A percentile compares a stretch with the other conserved stretches of the same genome.
Evolutionary conservation across 2,113 vertebrate genomes (phyloP).

Genomic region (Arizona elegans): DNA sequence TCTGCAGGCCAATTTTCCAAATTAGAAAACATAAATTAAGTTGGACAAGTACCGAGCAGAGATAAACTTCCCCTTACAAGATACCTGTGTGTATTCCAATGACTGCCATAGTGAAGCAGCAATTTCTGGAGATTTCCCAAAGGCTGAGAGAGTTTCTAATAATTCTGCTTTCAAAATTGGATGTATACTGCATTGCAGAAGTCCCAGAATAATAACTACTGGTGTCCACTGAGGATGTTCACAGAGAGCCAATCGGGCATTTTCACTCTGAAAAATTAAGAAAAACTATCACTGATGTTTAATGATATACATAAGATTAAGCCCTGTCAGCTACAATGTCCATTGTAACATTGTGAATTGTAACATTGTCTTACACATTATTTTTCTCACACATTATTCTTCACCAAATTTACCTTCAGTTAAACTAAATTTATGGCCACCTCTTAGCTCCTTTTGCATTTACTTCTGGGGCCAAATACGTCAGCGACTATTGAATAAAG

Average conservation of each 20-base stretch:
- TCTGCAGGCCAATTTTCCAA: not conserved
- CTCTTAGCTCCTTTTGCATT: not conserved
- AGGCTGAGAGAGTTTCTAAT: slow-evolving; percentile 85
- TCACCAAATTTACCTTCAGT: not conserved
- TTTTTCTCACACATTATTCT: not conserved
- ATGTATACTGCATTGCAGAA: slow-evolving; percentile 92
- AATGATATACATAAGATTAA: not conserved
- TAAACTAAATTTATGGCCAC: not conserved
- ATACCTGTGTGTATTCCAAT: slow-evolving; percentile 93
- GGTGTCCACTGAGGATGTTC: slow-evolving; percentile 98
- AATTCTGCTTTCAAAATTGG: slow-evolving; percentile 90
- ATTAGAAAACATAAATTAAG: not conserved
- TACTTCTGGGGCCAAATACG: not conserved
- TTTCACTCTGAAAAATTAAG: slow-evolving; percentile 81
- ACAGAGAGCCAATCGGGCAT: slow-evolving; percentile 90
- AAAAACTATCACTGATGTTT: not conserved
- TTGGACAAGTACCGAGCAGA: not conserved
- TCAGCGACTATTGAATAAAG: not conserved
- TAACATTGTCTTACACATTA: not conserved
- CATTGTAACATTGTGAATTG: not conserved
- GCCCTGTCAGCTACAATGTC: not conserved
- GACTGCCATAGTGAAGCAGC: slow-evolving; percentile 97
- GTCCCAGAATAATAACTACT: slow-evolving; percentile 90
- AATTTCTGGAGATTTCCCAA: slow-evolving; percentile 93
- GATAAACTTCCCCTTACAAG: not conserved